Evolutionary conservation across 2,797 vertebrate species (phyloP).

Genomic region (Rhinatrema bivittatum): DNA sequence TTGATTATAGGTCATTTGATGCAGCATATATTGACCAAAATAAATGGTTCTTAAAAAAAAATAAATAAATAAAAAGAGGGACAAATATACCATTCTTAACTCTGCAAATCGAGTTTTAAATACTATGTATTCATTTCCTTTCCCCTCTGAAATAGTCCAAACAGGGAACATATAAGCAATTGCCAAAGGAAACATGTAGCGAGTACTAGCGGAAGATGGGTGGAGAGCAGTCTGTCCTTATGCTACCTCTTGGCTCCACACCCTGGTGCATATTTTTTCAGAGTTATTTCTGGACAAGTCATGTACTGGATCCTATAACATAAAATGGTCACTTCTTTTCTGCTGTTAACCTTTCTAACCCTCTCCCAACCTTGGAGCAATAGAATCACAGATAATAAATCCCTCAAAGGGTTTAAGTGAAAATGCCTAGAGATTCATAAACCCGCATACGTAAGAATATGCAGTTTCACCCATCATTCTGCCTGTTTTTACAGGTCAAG

Average conservation of each 20-base stretch:
- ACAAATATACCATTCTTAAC: conserved; percentile 43
- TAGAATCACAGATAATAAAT: too few species aligned
- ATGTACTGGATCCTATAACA: neutral
- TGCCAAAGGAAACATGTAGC: neutral
- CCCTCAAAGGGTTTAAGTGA: too few species aligned
- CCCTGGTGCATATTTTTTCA: rapidly evolving
- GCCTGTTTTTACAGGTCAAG: too few species aligned
- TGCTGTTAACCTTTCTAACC: neutral
- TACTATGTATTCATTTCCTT: conserved; percentile 20
- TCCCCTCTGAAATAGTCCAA: conserved; percentile 19
- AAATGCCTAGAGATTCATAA: too few species aligned
- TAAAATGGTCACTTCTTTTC: rapidly evolving
- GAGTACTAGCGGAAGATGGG: neutral
- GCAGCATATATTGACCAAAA: conserved; percentile 13
- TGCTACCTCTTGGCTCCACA: neutral
- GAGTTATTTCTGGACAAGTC: neutral
- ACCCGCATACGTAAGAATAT: too few species aligned
- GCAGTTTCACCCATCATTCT: too few species aligned
- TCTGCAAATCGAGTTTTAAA: conserved; percentile 20
- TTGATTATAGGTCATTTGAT: conserved; percentile 7
- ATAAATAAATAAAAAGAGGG: conserved; percentile 17
- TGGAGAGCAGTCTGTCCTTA: neutral
- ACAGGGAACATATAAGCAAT: neutral
- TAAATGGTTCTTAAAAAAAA: conserved; percentile 17
- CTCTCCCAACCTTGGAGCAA: too few species aligned